These are phyloP conservation scores for Zosterops borbonicus DNA, from an alignment of 2,113 vertebrate genomes.

Conservation along the genomic window DNA sequence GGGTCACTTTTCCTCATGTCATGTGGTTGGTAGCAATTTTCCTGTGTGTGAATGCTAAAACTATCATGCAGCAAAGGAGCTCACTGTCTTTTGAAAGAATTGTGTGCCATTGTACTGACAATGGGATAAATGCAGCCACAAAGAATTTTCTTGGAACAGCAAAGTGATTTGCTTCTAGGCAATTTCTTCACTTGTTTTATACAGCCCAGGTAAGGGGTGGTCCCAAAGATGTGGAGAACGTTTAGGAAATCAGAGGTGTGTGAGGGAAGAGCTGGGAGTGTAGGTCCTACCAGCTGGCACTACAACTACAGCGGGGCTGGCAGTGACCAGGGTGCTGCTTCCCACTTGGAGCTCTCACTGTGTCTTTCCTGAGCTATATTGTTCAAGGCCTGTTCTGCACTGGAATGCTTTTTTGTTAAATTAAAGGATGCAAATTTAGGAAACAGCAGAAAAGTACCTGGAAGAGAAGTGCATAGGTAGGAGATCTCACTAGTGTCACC, in stretches of 20 bases:
- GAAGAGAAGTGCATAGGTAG: neutral
- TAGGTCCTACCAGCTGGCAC: neutral
- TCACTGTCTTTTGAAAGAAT: neutral
- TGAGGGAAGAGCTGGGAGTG: neutral
- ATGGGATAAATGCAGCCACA: neutral
- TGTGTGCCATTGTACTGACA: neutral
- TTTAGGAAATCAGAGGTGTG: neutral
- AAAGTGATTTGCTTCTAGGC: neutral
- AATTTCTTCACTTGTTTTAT: neutral
- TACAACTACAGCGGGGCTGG: neutral
- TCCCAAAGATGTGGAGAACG: fast-evolving
- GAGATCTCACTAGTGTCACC: neutral
- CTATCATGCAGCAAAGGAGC: neutral
- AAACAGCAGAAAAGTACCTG: neutral
- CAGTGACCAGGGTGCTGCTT: neutral
- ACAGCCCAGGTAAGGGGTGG: neutral
- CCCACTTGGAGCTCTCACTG: neutral
- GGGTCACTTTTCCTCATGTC: neutral
- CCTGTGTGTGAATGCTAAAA: neutral
- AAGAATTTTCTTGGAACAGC: neutral
- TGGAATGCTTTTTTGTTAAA: neutral
- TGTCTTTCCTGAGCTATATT: neutral
- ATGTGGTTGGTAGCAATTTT: neutral
- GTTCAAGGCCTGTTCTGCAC: neutral
- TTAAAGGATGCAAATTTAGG: neutral